Conservation (phyloP, 1,140 invertebrate genomes). For the Zaprionus davidi region DNA sequence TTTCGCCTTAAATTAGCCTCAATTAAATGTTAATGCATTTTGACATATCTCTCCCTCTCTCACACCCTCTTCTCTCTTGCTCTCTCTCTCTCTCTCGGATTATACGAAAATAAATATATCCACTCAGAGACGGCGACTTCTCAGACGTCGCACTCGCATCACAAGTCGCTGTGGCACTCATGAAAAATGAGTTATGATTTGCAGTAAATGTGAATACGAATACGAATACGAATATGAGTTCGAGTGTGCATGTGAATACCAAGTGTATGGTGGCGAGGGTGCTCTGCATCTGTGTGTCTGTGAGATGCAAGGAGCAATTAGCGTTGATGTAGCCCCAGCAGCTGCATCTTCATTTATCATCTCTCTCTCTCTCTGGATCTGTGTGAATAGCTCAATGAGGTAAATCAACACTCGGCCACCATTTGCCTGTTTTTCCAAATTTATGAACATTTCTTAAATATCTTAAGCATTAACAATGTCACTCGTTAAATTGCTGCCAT, state of each 20-base stretch:
- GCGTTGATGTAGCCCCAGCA: constrained; percentile 77
- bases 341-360: constrained; percentile 80
- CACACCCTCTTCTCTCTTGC: background rate
- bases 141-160: constrained; percentile 44
- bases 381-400: constrained; percentile 44
- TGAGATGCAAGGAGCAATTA: constrained; percentile 75
- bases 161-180: constrained; percentile 33
- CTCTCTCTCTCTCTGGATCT: constrained; percentile 37
- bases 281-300: constrained; percentile 18
- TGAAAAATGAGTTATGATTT: constrained; percentile 79
- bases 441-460: background rate
- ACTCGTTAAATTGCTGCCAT: background rate
- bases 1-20: constrained; percentile 84
- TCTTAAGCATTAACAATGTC: background rate
- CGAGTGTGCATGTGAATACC: too few species aligned
- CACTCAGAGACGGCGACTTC: constrained; percentile 3
- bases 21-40: constrained; percentile 85
- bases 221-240: background rate
- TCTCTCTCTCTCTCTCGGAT: constrained; percentile 9
- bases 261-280: background rate
- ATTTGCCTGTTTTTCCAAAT: background rate
- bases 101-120: constrained; percentile 42
- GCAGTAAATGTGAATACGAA: constrained; percentile 13
- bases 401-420: constrained; percentile 22
- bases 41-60: constrained; percentile 74